Evolutionary conservation across 2,797 vertebrate species (phyloP), one percentile per base, ranked within the genome.

Genomic region (Cossypha polioptera): DNA sequence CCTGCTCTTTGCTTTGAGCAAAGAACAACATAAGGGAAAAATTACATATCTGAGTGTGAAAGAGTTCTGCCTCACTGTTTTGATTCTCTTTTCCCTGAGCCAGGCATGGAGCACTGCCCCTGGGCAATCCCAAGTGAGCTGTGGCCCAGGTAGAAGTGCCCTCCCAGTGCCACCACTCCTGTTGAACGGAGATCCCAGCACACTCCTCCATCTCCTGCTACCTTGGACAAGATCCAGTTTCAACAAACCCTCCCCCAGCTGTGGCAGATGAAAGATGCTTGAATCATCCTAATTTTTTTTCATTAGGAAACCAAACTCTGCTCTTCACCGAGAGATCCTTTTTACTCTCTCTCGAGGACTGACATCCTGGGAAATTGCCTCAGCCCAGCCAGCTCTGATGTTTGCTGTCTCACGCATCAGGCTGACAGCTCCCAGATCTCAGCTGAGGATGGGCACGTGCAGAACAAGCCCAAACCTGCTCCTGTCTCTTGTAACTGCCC

Each of bases 351-450:
- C 92, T 66, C 0, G 9, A 96, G 92, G 85, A 88, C 92, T 90
- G 88, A 88, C 85, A 91, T 74, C 92, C 94, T 84, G 88, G 90
- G 95, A 96, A 95, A 96, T 66, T 86, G 92, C 90, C 72, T 73
- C n/a, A 80, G 29, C 92, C 82, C 91, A 87, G 87, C 53, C 95
- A 88, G 94, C 85, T 97, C 95, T 95, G 96, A 94, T 96, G 95
- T 92, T 94, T 95, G 95, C 95, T 16, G 75, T 94, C 95, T 95
- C 97, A 86, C 29, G 2, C 47, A 0, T 47, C 94, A 79, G 77
- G 62, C 92, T 95, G 97, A 91, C 95, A 96, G 92, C 55, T 96
- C 94, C 12, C 95, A 95, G 90, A 53, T 83, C 83, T 65, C 82
- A 90, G 90, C 69, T 35, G 82, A 83, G 92, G 65, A 59, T 81